Evolutionary conservation across 92 coral and sea anemone genomes (phyloP).

Genomic region (Parazoanthus darwini): DNA sequence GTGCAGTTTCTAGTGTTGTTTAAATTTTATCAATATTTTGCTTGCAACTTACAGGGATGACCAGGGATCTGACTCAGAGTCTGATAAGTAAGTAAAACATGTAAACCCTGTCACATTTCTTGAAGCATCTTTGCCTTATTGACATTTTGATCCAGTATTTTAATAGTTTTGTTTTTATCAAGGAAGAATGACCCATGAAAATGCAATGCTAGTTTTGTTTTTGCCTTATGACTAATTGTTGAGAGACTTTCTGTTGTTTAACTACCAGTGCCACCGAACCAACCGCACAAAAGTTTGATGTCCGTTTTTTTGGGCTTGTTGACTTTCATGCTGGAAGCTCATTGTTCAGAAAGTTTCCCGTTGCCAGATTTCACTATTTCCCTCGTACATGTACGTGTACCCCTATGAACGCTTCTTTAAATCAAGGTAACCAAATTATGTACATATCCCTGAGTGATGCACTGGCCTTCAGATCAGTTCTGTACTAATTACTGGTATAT

Average conservation of each 20-base stretch:
- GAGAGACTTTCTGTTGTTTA: background rate
- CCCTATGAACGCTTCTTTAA: too few relatives aligned
- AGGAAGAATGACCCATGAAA: background rate
- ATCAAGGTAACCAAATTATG: too few relatives aligned
- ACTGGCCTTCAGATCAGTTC: background rate
- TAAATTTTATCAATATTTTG: background rate
- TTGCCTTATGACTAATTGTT: background rate
- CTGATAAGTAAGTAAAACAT: slow-evolving; percentile 29
- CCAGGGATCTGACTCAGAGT: slow-evolving; percentile 34
- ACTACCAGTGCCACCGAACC: background rate
- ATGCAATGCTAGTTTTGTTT: background rate
- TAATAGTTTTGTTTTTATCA: background rate
- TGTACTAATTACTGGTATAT: background rate
- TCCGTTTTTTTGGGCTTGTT: background rate
- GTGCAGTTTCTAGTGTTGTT: background rate
- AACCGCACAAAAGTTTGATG: background rate
- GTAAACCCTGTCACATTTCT: background rate
- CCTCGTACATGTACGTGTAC: too few relatives aligned
- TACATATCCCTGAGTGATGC: too few relatives aligned
- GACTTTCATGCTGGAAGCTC: background rate
- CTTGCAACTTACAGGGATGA: slow-evolving; percentile 30
- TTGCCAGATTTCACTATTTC: background rate
- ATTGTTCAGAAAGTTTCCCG: background rate
- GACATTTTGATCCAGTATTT: background rate
- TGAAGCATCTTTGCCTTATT: background rate